phyloP scores from a whole-genome alignment of 2,113 vertebrate species.

The Oryzias woworae region DNA sequence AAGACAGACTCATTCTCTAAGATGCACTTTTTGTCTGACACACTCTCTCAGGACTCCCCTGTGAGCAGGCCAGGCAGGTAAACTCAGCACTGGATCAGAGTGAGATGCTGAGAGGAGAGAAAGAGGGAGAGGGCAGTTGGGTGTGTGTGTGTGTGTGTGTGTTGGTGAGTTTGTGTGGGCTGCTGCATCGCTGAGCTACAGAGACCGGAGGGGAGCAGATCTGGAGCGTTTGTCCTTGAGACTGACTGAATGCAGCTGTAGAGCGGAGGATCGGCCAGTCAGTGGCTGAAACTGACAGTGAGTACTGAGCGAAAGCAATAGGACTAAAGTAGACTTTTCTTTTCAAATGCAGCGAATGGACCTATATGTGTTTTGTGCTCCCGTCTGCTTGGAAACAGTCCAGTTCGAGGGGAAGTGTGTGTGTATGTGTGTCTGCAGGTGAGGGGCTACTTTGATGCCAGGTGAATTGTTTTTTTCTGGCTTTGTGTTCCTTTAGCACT shows the following conservation, averaged over 20 bases:
- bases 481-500: constrained; percentile 27
- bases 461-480: constrained; percentile 48
- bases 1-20: constrained; percentile 27
- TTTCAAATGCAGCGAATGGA: constrained; percentile 25
- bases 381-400: constrained; percentile 56
- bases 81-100: constrained; percentile 60
- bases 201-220: constrained; percentile 75
- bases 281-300: constrained; percentile 66
- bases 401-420: constrained; percentile 18
- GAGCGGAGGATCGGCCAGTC: constrained; percentile 54
- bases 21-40: constrained; percentile 64
- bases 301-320: constrained; percentile 43
- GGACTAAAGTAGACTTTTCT: constrained; percentile 32
- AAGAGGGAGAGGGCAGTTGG: constrained; percentile 9
- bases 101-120: constrained; percentile 40
- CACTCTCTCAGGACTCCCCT: constrained; percentile 61
- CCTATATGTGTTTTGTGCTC: constrained; percentile 7
- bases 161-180: constrained; percentile 31
- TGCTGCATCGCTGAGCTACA: constrained; percentile 82
- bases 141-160: constrained; percentile 17
- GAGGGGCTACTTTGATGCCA: constrained; percentile 49
- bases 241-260: constrained; percentile 80
- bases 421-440: constrained; percentile 36
- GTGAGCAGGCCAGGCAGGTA: constrained; percentile 54
- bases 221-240: constrained; percentile 98